phyloP scores from a whole-genome alignment of 2,888 invertebrate species.

The Caenorhabditis becei region DNA sequence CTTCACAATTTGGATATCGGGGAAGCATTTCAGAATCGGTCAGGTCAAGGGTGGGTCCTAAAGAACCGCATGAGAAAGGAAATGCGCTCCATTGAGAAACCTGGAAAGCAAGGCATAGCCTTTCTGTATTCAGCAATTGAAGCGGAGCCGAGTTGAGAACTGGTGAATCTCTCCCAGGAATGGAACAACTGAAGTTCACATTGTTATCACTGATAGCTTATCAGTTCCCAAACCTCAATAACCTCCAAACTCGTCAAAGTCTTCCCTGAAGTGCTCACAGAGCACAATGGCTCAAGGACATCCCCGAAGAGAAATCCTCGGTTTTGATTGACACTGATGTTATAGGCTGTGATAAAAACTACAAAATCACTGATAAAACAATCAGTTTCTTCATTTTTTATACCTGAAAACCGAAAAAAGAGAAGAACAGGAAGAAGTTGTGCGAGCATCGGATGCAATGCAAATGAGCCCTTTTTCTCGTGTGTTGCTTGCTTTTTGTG shows the following conservation, averaged over 20 bases:
- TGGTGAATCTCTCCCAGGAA: constrained; percentile 24
- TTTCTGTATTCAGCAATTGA: constrained; percentile 28
- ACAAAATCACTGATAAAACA: too few relatives aligned
- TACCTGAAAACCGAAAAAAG: constrained; percentile 2
- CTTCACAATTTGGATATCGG: constrained; percentile 32
- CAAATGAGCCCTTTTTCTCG: constrained; percentile 3
- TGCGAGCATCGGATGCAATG: neutral
- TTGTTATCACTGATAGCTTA: neutral
- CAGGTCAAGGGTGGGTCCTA: constrained; percentile 18
- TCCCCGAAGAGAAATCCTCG: constrained; percentile 45
- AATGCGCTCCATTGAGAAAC: neutral
- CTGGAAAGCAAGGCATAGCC: constrained; percentile 56
- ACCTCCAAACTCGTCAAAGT: neutral
- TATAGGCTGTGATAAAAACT: too few relatives aligned
- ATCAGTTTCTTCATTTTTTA: neutral
- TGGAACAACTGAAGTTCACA: constrained; percentile 33
- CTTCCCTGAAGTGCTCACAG: neutral
- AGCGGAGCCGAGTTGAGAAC: constrained; percentile 21
- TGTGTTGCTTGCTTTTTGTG: constrained; percentile 34
- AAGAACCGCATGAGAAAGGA: too few relatives aligned
- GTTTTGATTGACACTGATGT: constrained; percentile 26
- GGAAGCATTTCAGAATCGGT: constrained; percentile 22
- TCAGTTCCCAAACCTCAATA: constrained; percentile 2
- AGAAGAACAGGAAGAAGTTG: neutral
- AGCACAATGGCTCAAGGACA: constrained; percentile 49